Conservation (phyloP, 2,113 vertebrate genomes). For the Balaeniceps rex region DNA sequence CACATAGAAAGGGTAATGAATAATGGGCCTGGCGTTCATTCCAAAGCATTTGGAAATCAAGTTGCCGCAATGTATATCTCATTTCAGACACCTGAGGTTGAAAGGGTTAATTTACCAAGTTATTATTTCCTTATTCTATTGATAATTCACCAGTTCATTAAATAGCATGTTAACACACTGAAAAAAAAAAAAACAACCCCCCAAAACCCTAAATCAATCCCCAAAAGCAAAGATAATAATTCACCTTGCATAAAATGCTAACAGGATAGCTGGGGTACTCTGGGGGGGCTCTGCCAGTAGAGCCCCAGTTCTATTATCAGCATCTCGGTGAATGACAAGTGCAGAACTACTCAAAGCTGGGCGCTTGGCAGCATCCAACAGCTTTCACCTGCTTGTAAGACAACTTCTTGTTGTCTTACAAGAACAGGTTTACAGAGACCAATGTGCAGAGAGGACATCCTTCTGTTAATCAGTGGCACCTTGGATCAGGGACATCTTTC, state of each 20-base stretch:
- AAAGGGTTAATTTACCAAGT: not conserved
- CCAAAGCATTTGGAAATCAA: not conserved
- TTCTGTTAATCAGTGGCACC: not conserved
- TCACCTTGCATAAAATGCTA: not conserved
- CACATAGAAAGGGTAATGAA: not conserved
- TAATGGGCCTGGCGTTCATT: not conserved
- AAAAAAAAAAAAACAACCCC: not conserved
- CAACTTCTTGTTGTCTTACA: not conserved
- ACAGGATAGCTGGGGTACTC: not conserved
- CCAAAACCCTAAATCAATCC: not conserved
- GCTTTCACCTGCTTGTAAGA: not conserved
- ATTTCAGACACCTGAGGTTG: not conserved
- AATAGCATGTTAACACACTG: not conserved
- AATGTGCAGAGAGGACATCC: not conserved
- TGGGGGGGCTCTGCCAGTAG: not conserved
- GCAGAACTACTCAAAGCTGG: not conserved
- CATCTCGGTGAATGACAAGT: not conserved
- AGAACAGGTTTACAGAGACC: not conserved
- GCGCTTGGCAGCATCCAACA: not conserved
- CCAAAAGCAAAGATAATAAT: not conserved
- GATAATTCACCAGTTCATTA: not conserved
- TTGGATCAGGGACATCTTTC: not conserved
- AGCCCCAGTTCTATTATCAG: not conserved
- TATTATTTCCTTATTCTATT: not conserved
- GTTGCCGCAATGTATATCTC: not conserved